Evolutionary conservation across 2,797 vertebrate species (phyloP).

Genomic region (Leontocebus nigricollis): DNA sequence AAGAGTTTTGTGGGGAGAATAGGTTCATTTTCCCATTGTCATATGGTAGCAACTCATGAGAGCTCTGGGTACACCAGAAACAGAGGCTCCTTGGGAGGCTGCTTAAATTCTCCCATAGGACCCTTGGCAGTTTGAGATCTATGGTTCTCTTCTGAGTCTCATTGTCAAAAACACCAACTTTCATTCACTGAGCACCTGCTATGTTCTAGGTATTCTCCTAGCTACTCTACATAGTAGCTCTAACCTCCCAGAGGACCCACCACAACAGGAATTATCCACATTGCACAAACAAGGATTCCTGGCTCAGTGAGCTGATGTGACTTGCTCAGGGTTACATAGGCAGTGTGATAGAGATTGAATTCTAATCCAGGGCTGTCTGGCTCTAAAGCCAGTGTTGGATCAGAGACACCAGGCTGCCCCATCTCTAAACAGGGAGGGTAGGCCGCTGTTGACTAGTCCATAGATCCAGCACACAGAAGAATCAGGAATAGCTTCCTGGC

Average conservation of each 20-base stretch:
- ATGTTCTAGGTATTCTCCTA: not conserved
- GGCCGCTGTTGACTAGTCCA: accelerated
- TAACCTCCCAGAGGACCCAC: not conserved
- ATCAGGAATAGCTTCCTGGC: not conserved
- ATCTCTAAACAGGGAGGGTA: not conserved
- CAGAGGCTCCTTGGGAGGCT: not conserved
- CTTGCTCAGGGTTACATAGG: not conserved
- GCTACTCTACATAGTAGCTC: not conserved
- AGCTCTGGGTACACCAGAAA: not conserved
- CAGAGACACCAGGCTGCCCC: not conserved
- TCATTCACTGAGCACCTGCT: not conserved
- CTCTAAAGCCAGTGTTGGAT: not conserved
- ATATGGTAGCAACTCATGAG: not conserved
- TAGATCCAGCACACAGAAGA: not conserved
- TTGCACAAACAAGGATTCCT: not conserved
- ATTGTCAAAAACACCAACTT: not conserved
- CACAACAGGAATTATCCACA: not conserved
- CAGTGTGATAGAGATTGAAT: not conserved
- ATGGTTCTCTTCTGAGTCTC: not conserved
- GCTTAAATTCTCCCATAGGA: not conserved
- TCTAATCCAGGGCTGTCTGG: not conserved
- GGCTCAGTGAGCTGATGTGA: not conserved
- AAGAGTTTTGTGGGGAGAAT: not conserved
- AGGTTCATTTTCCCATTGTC: not conserved
- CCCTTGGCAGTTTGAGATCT: not conserved